Evolutionary conservation across 64 coral and sea anemone species (phyloP).

Genomic region (Stylophora pistillata): DNA sequence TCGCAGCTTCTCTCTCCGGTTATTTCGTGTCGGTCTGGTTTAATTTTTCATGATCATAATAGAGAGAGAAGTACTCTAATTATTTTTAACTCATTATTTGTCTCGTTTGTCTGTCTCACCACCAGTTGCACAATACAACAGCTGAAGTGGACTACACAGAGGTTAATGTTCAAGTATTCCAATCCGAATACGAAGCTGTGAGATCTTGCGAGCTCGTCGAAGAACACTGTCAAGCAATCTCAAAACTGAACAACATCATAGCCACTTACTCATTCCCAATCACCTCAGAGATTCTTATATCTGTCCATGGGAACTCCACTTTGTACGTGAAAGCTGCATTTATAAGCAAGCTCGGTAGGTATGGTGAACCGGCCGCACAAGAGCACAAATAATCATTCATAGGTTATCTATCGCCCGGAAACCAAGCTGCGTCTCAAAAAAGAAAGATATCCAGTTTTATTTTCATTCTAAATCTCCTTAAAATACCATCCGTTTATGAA

Average conservation of each 20-base stretch:
- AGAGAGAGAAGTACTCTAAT: too few species aligned
- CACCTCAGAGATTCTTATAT: neutral
- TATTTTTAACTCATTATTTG: neutral
- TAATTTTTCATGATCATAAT: too few species aligned
- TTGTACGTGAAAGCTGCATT: slow-evolving; percentile 28
- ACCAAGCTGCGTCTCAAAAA: too few species aligned
- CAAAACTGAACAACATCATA: neutral
- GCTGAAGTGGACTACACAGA: neutral
- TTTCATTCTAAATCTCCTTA: too few species aligned
- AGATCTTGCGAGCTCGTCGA: neutral
- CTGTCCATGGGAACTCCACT: neutral
- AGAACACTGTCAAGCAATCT: slow-evolving; percentile 14
- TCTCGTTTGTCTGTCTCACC: neutral
- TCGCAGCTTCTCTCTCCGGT: too few species aligned
- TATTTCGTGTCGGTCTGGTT: too few species aligned
- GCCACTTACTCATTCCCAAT: neutral
- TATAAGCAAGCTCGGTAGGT: neutral
- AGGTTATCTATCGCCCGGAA: neutral
- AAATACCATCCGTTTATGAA: too few species aligned
- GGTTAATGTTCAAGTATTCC: neutral
- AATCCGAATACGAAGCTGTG: slow-evolving; percentile 9
- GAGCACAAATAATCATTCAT: too few species aligned
- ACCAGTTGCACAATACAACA: neutral
- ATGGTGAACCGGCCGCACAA: too few species aligned
- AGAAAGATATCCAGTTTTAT: too few species aligned